Evolutionary conservation across 2,888 invertebrate species (phyloP).

Genomic region (Heterodera filipjevi): DNA sequence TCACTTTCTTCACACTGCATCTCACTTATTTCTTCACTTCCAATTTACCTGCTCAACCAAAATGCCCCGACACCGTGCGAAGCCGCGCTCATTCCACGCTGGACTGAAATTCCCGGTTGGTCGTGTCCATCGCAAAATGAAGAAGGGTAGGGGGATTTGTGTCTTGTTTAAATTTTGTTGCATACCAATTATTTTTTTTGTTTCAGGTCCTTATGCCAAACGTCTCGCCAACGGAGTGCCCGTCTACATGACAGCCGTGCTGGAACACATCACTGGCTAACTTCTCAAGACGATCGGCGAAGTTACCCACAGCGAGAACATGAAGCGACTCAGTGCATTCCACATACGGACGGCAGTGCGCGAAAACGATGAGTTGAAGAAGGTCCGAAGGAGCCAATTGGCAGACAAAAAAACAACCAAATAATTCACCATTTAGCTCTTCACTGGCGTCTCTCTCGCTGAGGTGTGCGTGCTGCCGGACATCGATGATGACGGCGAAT

Average conservation of each 20-base stretch:
- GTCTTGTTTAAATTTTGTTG: too few relatives aligned
- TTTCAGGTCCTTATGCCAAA: not conserved
- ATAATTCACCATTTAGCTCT: not conserved
- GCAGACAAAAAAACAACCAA: not conserved
- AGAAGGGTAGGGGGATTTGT: not conserved
- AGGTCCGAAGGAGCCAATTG: not conserved
- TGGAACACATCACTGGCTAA: not conserved
- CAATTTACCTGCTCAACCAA: too few relatives aligned
- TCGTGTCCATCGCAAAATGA: not conserved
- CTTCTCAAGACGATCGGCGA: not conserved
- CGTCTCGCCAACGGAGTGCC: constrained; percentile 2
- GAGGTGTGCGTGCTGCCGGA: not conserved
- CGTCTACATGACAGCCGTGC: not conserved
- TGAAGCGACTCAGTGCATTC: not conserved
- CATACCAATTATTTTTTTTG: too few relatives aligned
- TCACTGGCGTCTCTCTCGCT: not conserved
- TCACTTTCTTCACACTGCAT: too few relatives aligned
- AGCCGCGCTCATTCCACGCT: not conserved
- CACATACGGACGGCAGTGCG: not conserved
- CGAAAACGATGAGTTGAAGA: not conserved
- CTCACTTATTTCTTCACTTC: too few relatives aligned
- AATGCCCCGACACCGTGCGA: not conserved
- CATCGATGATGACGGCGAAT: not conserved
- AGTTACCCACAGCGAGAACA: not conserved
- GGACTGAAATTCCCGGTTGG: not conserved